Conservation (phyloP, 1,140 invertebrate genomes). For the Neoseiulus cucumeris region DNA sequence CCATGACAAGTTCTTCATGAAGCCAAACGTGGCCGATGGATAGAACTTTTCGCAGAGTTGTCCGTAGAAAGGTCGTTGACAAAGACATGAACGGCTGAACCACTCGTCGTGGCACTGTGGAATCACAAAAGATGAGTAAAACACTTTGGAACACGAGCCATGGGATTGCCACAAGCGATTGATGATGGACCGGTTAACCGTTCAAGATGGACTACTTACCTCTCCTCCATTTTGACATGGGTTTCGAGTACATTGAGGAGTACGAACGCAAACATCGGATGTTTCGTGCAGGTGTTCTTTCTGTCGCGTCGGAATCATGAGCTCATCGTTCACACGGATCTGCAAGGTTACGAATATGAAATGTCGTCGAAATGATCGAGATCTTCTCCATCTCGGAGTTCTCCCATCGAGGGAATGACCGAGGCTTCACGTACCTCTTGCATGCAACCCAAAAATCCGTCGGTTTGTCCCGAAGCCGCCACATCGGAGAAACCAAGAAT, state of each 20-base stretch:
- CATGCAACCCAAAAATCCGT: conserved; percentile 2
- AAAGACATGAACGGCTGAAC: conserved; percentile 2
- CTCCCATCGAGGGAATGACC: too few relatives aligned
- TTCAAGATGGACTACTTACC: neutral
- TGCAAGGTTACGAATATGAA: too few relatives aligned
- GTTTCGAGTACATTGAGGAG: neutral
- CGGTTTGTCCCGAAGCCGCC: neutral
- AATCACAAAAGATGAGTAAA: neutral
- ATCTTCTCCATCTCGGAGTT: too few relatives aligned
- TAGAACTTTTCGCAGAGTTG: neutral
- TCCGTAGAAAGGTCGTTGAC: neutral
- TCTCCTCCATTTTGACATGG: neutral
- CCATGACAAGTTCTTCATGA: neutral
- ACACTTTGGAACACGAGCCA: too few relatives aligned
- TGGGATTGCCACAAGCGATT: too few relatives aligned
- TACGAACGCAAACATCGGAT: neutral
- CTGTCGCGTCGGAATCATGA: neutral
- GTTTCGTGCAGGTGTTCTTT: neutral
- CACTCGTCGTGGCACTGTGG: neutral
- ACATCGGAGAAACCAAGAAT: neutral
- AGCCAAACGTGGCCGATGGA: neutral
- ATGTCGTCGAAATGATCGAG: too few relatives aligned
- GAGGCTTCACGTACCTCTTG: neutral
- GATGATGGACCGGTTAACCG: too few relatives aligned
- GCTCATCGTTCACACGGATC: neutral